Conservation (phyloP, 1,140 invertebrate genomes). For the Dolichoris vasculosae region DNA sequence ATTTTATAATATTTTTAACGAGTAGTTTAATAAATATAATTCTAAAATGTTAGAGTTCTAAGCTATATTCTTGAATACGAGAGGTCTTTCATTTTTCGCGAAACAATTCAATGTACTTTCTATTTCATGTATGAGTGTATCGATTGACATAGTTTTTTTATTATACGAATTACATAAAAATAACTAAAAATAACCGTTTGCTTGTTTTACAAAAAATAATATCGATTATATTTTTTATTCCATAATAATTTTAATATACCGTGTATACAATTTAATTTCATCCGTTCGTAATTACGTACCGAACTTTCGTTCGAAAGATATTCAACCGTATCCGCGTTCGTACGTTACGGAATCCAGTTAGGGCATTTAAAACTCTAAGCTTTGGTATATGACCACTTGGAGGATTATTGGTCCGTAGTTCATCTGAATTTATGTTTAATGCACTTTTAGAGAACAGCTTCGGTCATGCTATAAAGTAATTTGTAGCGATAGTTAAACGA, state of each 20-base stretch:
- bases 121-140: no score
- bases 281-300: not conserved
- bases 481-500: not conserved
- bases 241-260: not conserved
- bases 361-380: not conserved
- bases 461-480: not conserved
- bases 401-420: conserved; percentile 3
- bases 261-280: not conserved
- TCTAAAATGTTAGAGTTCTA: no score
- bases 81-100: no score
- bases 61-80: no score
- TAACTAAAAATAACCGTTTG: no score
- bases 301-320: not conserved
- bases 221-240: no score
- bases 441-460: not conserved
- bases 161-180: no score
- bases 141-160: no score
- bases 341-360: not conserved
- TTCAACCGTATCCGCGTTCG: not conserved
- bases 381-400: not conserved
- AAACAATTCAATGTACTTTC: no score
- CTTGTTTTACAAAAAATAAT: no score
- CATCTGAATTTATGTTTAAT: not conserved
- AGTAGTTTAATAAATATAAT: no score
- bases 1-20: no score